Evolutionary conservation across 2,888 invertebrate species (phyloP).

Genomic region (Agrochola lota): DNA sequence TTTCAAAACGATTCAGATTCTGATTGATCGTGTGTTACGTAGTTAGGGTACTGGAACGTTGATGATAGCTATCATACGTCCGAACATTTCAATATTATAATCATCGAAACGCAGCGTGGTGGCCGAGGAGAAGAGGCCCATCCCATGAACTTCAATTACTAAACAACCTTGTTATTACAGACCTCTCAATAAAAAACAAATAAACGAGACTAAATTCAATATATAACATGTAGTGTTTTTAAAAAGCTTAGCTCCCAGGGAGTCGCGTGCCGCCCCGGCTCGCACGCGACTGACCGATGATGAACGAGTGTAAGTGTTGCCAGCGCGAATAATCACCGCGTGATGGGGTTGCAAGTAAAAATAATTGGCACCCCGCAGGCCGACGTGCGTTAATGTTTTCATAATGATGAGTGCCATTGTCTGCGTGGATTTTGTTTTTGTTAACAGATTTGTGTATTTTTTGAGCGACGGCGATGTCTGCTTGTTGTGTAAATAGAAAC

Average conservation of each 20-base stretch:
- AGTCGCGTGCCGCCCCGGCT: constrained; percentile 70
- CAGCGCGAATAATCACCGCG: constrained; percentile 80
- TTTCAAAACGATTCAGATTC: too few relatives aligned
- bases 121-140: not conserved
- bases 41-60: too few relatives aligned
- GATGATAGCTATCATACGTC: not conserved
- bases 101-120: constrained; percentile 1
- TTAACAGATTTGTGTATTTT: constrained; percentile 82
- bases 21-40: too few relatives aligned
- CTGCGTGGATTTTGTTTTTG: constrained; percentile 82
- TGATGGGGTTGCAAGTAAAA: constrained; percentile 87
- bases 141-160: constrained; percentile 33
- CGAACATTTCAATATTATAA: not conserved
- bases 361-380: constrained; percentile 90
- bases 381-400: constrained; percentile 87
- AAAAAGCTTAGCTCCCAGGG: constrained; percentile 70
- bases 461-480: constrained; percentile 69
- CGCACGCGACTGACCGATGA: constrained; percentile 82
- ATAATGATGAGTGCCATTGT: constrained; percentile 87
- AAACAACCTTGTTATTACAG: constrained; percentile 41
- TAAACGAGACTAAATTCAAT: constrained; percentile 50
- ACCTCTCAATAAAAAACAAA: constrained; percentile 42
- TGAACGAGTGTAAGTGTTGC: constrained; percentile 84
- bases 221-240: constrained; percentile 71
- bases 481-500: constrained; percentile 76